Base-by-base conservation (phyloP, 2,797 vertebrate genomes). In the Thamnophis elegans region DNA sequence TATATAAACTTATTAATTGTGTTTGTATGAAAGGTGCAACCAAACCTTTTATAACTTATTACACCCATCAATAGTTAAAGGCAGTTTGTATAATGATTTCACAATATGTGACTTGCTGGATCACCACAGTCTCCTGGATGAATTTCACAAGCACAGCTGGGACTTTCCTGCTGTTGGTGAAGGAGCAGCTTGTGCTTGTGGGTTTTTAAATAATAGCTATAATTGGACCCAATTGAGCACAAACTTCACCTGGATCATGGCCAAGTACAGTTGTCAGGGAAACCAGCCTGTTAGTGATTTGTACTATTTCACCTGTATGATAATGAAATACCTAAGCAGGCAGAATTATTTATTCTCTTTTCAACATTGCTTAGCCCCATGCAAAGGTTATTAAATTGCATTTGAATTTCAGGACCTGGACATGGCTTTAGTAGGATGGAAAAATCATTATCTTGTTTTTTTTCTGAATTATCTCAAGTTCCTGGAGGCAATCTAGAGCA, bases 201-300 rank as follows among this genome's bases (percentile, higher is more conserved):
- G 58, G 51, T 56, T 89, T 93, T 11, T 88, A 56, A 22, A 89
- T 88, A 89, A 85, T 47, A 55, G 90, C 62, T 32, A 88, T 91
- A 93, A 93, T 93, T 93, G 87, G 90, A 93, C 92, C 51, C 90
- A 93, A 93, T 51, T 93, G 92, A 92, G 68, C 87, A 86, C 88
- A 85, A 53, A 32, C 85, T 91, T 93, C 60, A 82, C 18, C 32
- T 53, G 90, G 92, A 91, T 93, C 56, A 91, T 91, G 68, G 58
- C 89, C 90, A 91, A 93, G 54, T 56, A 28, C 47, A 89, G 68
- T 93, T 91, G 68, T 85, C 90, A 89, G 85, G 90, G 68, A n/a
- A 91, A 85, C 62, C 25, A 85, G 18, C 56, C 51, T 60, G 25
- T 54, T 58, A 68, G 85, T 78, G 89, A 78, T 88, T 47, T 82